Conservation (phyloP, 92 coral and sea anemone species). For the Epizoanthus fatuus region DNA sequence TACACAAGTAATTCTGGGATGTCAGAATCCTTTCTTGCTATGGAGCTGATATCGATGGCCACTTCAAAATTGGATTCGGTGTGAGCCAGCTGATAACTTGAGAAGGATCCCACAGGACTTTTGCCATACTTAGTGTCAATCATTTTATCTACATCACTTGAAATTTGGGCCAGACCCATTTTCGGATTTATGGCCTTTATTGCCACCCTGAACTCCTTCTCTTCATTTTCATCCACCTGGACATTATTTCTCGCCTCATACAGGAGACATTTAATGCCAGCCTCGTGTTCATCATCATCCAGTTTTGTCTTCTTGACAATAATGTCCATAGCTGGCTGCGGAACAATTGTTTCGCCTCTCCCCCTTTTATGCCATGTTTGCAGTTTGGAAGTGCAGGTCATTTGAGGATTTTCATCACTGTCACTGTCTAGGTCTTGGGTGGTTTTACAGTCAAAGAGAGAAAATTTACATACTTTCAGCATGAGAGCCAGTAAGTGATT, state of each 20-base stretch:
- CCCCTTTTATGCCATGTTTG: slow-evolving; percentile 71
- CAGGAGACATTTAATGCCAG: slow-evolving; percentile 61
- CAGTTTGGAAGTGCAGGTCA: slow-evolving; percentile 57
- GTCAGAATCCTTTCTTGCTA: background rate
- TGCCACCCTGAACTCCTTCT: slow-evolving; percentile 30
- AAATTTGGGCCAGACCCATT: slow-evolving; percentile 57
- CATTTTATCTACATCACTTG: slow-evolving; percentile 17
- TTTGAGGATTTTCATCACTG: slow-evolving; percentile 51
- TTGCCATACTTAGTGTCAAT: slow-evolving; percentile 66
- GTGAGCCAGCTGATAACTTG: slow-evolving; percentile 51
- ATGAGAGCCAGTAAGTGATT: slow-evolving; percentile 59
- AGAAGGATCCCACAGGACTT: slow-evolving; percentile 55
- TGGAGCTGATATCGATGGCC: background rate
- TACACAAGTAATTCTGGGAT: background rate
- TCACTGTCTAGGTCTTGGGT: slow-evolving; percentile 56
- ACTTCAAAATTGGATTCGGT: slow-evolving; percentile 45
- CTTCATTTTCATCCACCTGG: slow-evolving; percentile 14
- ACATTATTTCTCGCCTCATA: slow-evolving; percentile 66
- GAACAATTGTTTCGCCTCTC: slow-evolving; percentile 54
- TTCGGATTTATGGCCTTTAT: slow-evolving; percentile 60
- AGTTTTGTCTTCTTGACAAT: slow-evolving; percentile 63
- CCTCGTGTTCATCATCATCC: slow-evolving; percentile 34
- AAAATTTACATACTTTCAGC: slow-evolving; percentile 69
- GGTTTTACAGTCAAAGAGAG: slow-evolving; percentile 51
- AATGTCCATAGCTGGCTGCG: slow-evolving; percentile 60